A percentile compares a stretch with the other conserved stretches of the same genome.
Evolutionary conservation across 1,140 invertebrate genomes (phyloP).

Genomic region (Galleria mellonella): DNA sequence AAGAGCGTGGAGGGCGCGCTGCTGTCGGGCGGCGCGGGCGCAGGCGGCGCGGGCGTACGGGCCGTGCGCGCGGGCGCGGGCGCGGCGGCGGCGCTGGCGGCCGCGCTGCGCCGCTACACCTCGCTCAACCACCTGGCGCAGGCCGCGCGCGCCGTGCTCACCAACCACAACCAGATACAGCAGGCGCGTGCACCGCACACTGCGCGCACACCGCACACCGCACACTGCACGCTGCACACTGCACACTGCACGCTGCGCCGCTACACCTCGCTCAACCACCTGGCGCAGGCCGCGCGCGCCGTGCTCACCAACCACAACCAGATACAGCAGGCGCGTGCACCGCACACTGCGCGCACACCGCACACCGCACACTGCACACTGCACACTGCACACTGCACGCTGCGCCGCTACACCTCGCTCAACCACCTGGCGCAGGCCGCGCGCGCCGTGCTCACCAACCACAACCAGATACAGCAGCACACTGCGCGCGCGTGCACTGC

Average conservation of each 20-base stretch:
- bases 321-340: constrained; percentile 77
- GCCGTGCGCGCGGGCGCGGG: constrained; percentile 89
- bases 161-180: constrained; percentile 94
- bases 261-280: constrained; percentile 98
- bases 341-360: too few species aligned
- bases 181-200: constrained; percentile 41
- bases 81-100: constrained; percentile 94
- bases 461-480: constrained; percentile 86
- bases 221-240: too few species aligned
- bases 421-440: constrained; percentile 97
- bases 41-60: constrained; percentile 87
- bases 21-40: constrained; percentile 89
- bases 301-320: constrained; percentile 97
- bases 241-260: constrained; percentile 93
- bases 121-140: constrained; percentile 98
- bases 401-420: constrained; percentile 97
- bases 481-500: not conserved
- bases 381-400: too few species aligned
- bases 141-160: constrained; percentile 95
- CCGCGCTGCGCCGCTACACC: constrained; percentile 96
- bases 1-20: constrained; percentile 74
- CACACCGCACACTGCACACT: too few species aligned
- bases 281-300: constrained; percentile 94
- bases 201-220: not conserved
- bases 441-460: constrained; percentile 95